Conservation (phyloP, 2,797 vertebrate genomes). For the Chaenodraco wilsoni region DNA sequence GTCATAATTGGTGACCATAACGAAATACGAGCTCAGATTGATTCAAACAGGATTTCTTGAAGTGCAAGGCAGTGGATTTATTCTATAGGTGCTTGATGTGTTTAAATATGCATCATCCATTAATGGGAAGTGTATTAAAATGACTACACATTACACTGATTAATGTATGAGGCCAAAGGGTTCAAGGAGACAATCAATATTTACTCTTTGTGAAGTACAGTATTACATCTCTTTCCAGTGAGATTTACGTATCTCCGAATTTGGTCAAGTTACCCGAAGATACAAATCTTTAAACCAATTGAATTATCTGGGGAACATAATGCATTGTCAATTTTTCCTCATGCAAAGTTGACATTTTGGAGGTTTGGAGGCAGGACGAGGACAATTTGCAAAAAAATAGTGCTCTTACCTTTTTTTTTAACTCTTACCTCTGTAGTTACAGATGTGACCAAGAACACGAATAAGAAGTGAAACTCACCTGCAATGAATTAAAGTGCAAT, state of each 20-base stretch:
- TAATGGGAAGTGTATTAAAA: conserved; percentile 1
- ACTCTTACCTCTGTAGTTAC: neutral
- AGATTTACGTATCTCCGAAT: neutral
- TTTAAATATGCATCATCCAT: conserved; percentile 12
- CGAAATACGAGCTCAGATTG: neutral
- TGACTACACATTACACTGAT: conserved; percentile 14
- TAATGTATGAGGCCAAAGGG: neutral
- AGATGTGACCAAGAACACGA: neutral
- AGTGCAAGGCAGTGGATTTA: conserved; percentile 44
- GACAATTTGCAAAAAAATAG: conserved; percentile 2
- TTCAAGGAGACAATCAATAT: neutral
- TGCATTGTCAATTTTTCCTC: neutral
- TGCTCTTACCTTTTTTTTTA: conserved; percentile 8
- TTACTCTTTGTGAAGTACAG: conserved; percentile 3
- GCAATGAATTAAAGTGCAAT: conserved; percentile 46
- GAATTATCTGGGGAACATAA: neutral
- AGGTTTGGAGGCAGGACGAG: neutral
- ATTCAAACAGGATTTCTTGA: conserved; percentile 6
- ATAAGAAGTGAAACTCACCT: conserved; percentile 5
- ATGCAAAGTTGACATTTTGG: neutral
- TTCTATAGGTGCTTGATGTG: conserved; percentile 20
- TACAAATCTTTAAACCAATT: neutral
- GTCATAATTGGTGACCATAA: conserved; percentile 8
- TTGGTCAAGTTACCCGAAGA: neutral
- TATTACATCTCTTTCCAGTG: neutral